Conservation (phyloP, 2,113 vertebrate species). For the Sebastes schlegelii region DNA sequence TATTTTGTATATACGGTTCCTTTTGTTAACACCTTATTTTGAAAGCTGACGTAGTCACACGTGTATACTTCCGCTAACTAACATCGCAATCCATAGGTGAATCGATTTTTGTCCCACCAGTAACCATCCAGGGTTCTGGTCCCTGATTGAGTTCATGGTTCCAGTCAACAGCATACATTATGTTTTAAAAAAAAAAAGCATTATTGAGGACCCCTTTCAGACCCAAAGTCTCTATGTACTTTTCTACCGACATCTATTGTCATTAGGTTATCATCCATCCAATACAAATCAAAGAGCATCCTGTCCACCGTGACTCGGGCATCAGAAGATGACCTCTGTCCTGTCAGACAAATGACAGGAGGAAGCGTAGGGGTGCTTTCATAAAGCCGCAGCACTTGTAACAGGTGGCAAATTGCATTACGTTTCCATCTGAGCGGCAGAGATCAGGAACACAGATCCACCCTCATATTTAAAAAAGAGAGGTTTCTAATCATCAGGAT, state of each 20-base stretch:
- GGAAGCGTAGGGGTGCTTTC: constrained; percentile 79
- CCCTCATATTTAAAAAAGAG: constrained; percentile 79
- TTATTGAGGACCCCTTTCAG: constrained; percentile 11
- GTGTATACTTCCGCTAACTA: no score
- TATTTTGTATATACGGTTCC: no score
- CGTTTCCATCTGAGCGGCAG: constrained; percentile 76
- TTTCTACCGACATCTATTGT: constrained; percentile 47
- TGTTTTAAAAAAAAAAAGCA: not conserved
- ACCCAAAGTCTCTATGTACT: constrained; percentile 26
- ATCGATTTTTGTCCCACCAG: no score
- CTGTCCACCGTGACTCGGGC: constrained; percentile 63
- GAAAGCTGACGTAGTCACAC: no score
- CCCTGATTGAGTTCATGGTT: constrained; percentile 11
- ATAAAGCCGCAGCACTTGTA: constrained; percentile 83
- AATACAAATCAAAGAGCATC: constrained; percentile 71
- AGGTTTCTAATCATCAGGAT: constrained; percentile 83
- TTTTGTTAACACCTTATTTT: no score
- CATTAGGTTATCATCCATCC: constrained; percentile 69
- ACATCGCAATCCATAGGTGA: no score
- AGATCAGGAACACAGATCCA: constrained; percentile 78
- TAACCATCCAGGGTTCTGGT: not conserved
- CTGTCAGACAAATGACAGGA: constrained; percentile 79
- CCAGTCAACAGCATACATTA: constrained; percentile 19
- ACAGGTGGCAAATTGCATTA: constrained; percentile 85
- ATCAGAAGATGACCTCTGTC: constrained; percentile 79